phyloP scores from a whole-genome alignment of 2,113 vertebrate genomes.

The Cardinalis cardinalis region DNA sequence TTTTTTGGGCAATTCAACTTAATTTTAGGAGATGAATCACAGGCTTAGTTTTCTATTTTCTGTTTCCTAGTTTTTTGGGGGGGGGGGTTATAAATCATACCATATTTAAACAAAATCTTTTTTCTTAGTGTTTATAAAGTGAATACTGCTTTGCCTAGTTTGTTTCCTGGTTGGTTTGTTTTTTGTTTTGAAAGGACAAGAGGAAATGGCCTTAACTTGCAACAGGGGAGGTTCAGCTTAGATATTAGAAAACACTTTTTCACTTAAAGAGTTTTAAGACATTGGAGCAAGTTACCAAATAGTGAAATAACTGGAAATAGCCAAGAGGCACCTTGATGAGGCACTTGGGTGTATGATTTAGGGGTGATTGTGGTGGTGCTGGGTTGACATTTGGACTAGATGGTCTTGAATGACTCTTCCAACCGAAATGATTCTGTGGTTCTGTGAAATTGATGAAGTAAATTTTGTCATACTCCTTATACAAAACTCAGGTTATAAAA shows the following conservation, averaged over 20 bases:
- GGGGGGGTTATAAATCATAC: no score
- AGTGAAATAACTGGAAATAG: background rate
- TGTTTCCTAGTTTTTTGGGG: background rate
- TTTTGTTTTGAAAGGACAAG: background rate
- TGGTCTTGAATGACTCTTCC: background rate
- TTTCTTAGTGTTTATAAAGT: background rate
- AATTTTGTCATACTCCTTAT: background rate
- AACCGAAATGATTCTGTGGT: accelerated
- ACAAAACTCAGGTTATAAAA: background rate
- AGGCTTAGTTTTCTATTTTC: background rate
- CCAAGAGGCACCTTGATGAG: background rate
- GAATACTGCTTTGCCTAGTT: background rate
- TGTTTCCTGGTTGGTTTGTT: background rate
- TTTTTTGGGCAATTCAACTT: accelerated
- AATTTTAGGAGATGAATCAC: background rate
- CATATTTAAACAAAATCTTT: background rate
- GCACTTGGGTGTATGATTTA: background rate
- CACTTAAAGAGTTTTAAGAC: background rate
- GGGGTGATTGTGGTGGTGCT: background rate
- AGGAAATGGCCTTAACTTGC: background rate
- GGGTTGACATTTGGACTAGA: background rate
- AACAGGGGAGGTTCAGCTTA: background rate
- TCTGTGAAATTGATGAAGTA: background rate
- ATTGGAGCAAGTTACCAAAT: background rate
- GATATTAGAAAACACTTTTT: background rate